Percentiles rank a stretch among this genome's conserved stretches.
These are phyloP conservation scores for Pagrus major DNA, from an alignment of 2,113 vertebrate genomes.

Conservation along the genomic window DNA sequence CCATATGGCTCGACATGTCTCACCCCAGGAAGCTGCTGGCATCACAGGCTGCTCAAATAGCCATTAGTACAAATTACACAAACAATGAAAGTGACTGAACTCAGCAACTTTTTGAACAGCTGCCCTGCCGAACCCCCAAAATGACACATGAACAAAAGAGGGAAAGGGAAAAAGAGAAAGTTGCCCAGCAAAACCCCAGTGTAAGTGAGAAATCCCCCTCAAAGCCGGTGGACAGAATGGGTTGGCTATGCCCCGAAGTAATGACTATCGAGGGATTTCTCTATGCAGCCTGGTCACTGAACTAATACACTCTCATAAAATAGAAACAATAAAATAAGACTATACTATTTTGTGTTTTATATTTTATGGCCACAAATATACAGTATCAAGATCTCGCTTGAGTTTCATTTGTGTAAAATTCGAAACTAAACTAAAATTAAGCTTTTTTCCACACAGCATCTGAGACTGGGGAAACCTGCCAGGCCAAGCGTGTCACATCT, in stretches of 20 bases:
- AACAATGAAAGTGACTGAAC: slow-evolving; percentile 53
- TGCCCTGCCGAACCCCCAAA: slow-evolving; percentile 50
- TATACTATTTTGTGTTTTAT: slow-evolving; percentile 9
- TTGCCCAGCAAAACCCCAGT: slow-evolving; percentile 17
- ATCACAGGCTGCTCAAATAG: slow-evolving; percentile 55
- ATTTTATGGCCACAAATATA: slow-evolving; percentile 8
- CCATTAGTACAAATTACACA: slow-evolving; percentile 59
- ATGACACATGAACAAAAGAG: background rate
- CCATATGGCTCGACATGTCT: slow-evolving; percentile 62
- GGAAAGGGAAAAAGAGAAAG: slow-evolving; percentile 11
- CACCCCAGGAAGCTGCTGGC: slow-evolving; percentile 39
- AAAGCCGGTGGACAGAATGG: slow-evolving; percentile 73
- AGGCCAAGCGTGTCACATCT: slow-evolving; percentile 3
- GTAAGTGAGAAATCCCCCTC: slow-evolving; percentile 56
- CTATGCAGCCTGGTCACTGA: slow-evolving; percentile 12
- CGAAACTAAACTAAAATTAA: background rate
- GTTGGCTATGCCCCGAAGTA: slow-evolving; percentile 54
- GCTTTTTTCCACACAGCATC: background rate
- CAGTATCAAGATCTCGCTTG: background rate
- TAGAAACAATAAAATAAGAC: background rate
- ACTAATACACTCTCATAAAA: slow-evolving; percentile 26
- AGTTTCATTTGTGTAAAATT: background rate
- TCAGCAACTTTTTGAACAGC: slow-evolving; percentile 64
- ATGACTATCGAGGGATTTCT: slow-evolving; percentile 54
- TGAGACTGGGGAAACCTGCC: background rate